phyloP scores from a whole-genome alignment of 2,797 vertebrate genomes.

The Coccyzus lansbergi region DNA sequence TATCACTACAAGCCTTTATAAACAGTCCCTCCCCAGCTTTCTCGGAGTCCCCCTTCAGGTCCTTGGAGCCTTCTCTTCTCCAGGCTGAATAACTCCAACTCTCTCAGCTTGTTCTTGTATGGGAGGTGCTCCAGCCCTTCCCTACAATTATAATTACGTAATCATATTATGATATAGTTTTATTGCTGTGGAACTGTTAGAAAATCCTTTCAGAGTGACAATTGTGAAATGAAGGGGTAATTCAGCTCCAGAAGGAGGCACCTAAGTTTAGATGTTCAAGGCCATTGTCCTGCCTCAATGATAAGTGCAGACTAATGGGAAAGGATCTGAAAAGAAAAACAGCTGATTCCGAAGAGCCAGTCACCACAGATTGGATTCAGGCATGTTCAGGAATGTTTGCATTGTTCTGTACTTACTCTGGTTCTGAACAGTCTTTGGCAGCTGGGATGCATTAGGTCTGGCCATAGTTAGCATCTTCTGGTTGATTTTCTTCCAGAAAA shows the following conservation, averaged over 20 bases:
- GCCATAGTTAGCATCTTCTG: neutral
- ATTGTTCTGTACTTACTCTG: neutral
- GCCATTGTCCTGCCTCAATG: neutral
- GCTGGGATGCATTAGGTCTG: neutral
- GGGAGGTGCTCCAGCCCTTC: too few relatives aligned
- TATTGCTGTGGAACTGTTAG: accelerated
- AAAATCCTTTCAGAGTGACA: neutral
- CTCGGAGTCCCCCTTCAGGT: too few relatives aligned
- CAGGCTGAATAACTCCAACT: too few relatives aligned
- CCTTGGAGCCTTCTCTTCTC: too few relatives aligned
- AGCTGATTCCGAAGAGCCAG: neutral
- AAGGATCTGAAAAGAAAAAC: neutral
- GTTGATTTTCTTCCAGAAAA: neutral
- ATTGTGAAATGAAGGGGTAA: neutral
- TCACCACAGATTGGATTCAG: neutral
- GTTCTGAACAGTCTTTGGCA: neutral
- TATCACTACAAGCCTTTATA: too few relatives aligned
- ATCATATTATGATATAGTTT: neutral
- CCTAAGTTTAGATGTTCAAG: neutral
- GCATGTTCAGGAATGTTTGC: neutral
- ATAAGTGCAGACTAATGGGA: neutral
- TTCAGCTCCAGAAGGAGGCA: neutral
- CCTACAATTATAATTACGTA: too few relatives aligned
- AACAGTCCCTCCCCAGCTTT: too few relatives aligned
- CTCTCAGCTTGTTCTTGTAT: too few relatives aligned